Evolutionary conservation across 2,888 invertebrate species (phyloP), one percentile per base, ranked within the genome.

Genomic region (Eilema caniola): DNA sequence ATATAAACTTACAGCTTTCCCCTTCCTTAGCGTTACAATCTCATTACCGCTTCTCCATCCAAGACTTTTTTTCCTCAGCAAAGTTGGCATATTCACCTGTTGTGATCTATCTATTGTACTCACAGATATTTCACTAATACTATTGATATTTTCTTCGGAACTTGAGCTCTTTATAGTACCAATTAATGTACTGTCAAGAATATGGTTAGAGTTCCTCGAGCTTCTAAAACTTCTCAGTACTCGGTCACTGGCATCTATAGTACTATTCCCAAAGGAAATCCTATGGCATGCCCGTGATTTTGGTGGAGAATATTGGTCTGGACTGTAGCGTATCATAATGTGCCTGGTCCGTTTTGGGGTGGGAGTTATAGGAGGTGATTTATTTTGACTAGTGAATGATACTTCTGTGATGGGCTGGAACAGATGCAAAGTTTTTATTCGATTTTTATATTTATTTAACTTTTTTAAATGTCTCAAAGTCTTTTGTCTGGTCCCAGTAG

Each of bases 321-420:
- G 86, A 23, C 83, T 87, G 73, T 82, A 84, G 10, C 76, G 80
- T 41, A 83, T 65, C 0, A 81, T 60, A 5, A 82, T 69, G 3
- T 81, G 79, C 2, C 81, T 72, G 0, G 79, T 59, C 0, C 85
- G 84, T 69, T 86, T 89, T 0, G 92, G 92, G 10, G 91, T 92
- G 8, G 66, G 62, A 0, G 79, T 74, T 8, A 92, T 90, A 0
- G 91, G 88, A 3, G 92, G 92, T 0, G 93, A 93, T 11, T 70
- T 79, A 3, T 76, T 76, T 59, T 75, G 82, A 70, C 83, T 88
- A 8, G 89, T 89, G 2, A 90, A 89, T 11, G 89, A 86, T 72
- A 90, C 77, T 81, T 91, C 88, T 20, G 81, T 56, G n/a, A 75
- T 86, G 89, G 91, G 86, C 37, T 88, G 84, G 14, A 70, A 72